Conservation (phyloP, 2,888 invertebrate species). For the Homarus gammarus region DNA sequence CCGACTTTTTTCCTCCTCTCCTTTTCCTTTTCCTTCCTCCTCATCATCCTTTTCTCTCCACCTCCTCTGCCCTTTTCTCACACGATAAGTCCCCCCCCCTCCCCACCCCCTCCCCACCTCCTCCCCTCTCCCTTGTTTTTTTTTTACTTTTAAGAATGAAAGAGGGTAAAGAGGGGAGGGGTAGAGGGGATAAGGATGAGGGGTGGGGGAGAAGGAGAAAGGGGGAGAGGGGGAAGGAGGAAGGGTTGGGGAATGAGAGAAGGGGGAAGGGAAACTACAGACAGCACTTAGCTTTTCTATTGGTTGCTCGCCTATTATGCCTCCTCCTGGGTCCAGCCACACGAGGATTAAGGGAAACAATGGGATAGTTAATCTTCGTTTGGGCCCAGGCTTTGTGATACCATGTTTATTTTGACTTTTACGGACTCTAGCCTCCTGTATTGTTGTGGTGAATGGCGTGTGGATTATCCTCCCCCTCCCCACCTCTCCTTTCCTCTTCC, state of each 20-base stretch:
- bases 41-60: constrained; percentile 9
- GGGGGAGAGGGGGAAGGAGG: not conserved
- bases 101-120: too few species aligned
- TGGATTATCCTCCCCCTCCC: not conserved
- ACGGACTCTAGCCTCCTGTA: not conserved
- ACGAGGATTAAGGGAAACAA: constrained; percentile 33
- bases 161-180: not conserved
- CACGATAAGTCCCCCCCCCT: too few species aligned
- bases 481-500: too few species aligned
- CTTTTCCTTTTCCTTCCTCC: not conserved
- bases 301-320: not conserved
- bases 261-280: not conserved
- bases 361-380: constrained; percentile 29
- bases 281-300: not conserved
- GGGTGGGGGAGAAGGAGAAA: not conserved
- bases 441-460: constrained; percentile 22
- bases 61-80: not conserved
- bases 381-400: constrained; percentile 27
- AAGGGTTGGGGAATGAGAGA: not conserved
- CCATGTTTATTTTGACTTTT: constrained; percentile 47
- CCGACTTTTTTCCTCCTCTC: not conserved
- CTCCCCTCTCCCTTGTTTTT: too few species aligned
- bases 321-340: constrained; percentile 2
- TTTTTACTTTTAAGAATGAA: too few species aligned
- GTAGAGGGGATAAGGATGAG: not conserved